phyloP scores from a whole-genome alignment of 2,113 vertebrate genomes.

The Peromyscus californicus region DNA sequence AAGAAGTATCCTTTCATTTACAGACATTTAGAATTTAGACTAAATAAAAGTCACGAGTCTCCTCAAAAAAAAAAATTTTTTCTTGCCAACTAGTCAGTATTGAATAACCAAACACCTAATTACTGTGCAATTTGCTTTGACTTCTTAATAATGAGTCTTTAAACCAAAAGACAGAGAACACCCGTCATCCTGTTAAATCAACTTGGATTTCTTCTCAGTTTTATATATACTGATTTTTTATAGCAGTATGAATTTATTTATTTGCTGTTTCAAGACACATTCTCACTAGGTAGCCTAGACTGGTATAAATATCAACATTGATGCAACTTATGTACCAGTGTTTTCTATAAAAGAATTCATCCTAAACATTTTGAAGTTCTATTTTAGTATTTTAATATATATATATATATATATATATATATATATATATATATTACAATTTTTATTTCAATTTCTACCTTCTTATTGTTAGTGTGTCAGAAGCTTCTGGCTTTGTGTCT shows the following conservation, averaged over 20 bases:
- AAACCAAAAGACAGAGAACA: neutral
- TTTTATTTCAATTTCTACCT: neutral
- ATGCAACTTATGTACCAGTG: neutral
- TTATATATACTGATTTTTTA: neutral
- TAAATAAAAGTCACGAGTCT: neutral
- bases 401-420: neutral
- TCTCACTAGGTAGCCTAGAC: neutral
- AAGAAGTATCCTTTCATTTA: neutral
- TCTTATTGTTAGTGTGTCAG: neutral
- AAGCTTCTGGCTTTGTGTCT: neutral
- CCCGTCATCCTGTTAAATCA: neutral
- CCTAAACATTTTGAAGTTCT: neutral
- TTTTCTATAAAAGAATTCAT: neutral
- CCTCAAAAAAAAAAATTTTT: neutral
- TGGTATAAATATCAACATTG: neutral
- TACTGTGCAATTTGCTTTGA: neutral
- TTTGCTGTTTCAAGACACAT: neutral
- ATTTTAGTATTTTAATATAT: neutral
- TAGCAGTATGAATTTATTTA: neutral
- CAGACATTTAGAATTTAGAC: neutral
- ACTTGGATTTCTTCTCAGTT: neutral
- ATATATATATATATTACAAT: neutral
- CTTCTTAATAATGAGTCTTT: constrained; percentile 7
- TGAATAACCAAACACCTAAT: neutral
- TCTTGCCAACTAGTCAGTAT: neutral